Evolutionary conservation across 1,140 invertebrate species (phyloP), one percentile per base, ranked within the genome.

Genomic region (Hetaerina americana): DNA sequence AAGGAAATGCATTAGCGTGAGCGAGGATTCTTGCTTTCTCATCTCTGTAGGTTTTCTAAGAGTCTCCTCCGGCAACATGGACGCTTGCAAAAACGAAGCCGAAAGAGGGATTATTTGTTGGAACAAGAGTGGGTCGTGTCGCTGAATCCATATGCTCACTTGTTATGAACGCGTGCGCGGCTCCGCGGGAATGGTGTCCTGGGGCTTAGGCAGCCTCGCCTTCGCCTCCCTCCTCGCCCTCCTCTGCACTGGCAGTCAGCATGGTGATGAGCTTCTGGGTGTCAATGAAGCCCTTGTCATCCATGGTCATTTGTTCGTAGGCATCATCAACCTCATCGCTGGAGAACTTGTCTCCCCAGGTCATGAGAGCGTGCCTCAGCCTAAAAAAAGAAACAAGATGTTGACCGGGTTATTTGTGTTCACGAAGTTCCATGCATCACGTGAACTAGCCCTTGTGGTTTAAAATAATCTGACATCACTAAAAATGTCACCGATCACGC

Each of bases 331-430:
- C 90, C 83, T 99, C 96, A 79, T 94, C 90, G 77, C 88, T 85
- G 77, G 88, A 88, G 87, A 98, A 98, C 85, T 97, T 98, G 80
- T 99, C 96, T 77, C 96, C 96, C 88, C 92, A 98, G 82, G 94
- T 96, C 87, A 92, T 90, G 78, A 99, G 87, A 75, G 94, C 90
- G 81, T 96, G 92, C 83, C 94, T 93, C 82, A 99, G 87, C 82
- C 94, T 93, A 77, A 18, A 83, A 80, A 76, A 69, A 76, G 31
- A 69, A 57, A 72, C n/a, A n/a, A n/a, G n/a, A n/a, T n/a, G n/a
- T n/a, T n/a, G n/a, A n/a, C n/a, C n/a, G n/a, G n/a, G n/a, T n/a
- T n/a, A n/a, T n/a, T n/a, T n/a, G n/a, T n/a, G n/a, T n/a, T n/a
- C n/a, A n/a, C n/a, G n/a, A n/a, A n/a, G n/a, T n/a, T n/a, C n/a